Evolutionary conservation across 2,797 vertebrate species (phyloP).

Genomic region (Tragelaphus oryx): DNA sequence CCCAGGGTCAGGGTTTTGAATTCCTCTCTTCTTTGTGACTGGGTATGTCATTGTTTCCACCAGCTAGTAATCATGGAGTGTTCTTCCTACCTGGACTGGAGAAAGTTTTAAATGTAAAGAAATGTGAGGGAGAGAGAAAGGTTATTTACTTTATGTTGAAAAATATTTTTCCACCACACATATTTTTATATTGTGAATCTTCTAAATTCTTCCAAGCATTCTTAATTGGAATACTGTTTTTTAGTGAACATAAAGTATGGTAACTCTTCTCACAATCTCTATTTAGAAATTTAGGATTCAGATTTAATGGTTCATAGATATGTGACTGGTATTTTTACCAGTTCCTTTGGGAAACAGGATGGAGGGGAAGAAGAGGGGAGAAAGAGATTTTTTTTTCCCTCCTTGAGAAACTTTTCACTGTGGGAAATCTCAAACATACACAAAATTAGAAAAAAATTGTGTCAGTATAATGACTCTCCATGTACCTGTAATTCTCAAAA

Average conservation of each 20-base stretch:
- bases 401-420: neutral
- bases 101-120: neutral
- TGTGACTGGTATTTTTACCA: conserved; percentile 38
- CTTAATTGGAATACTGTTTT: conserved; percentile 3
- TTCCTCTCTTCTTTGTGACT: neutral
- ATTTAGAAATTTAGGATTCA: neutral
- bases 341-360: conserved; percentile 25
- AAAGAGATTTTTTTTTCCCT: neutral
- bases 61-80: neutral
- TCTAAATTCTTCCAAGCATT: neutral
- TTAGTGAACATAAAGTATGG: neutral
- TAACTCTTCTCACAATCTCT: neutral
- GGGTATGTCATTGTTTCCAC: neutral
- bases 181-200: conserved; percentile 18
- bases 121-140: neutral
- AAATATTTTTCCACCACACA: neutral
- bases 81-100: neutral
- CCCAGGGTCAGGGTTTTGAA: neutral
- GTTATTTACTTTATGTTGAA: neutral
- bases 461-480: neutral
- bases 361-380: neutral
- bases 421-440: conserved; percentile 6
- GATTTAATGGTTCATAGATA: conserved; percentile 37
- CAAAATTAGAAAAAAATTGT: neutral
- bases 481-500: neutral